Percentiles rank a stretch among this genome's conserved stretches.
phyloP scores from a whole-genome alignment of 2,888 invertebrate genomes.

The Norana najaformis region DNA sequence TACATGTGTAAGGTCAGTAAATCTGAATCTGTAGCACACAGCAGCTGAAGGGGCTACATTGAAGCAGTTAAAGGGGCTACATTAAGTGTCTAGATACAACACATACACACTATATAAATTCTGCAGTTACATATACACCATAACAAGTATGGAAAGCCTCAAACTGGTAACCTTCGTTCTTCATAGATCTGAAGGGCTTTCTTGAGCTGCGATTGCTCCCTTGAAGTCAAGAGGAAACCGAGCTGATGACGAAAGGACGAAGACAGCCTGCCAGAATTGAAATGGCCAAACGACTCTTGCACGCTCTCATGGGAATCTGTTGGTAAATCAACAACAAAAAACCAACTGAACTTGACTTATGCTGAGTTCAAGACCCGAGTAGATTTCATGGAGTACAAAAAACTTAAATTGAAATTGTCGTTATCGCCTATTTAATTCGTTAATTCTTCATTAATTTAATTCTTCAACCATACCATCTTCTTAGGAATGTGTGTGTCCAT shows the following conservation, averaged over 20 bases:
- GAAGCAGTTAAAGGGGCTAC: too few species aligned
- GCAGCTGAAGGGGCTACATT: too few species aligned
- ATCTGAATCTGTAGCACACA: too few species aligned
- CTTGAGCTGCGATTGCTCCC: slow-evolving; percentile 55
- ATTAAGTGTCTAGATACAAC: too few species aligned
- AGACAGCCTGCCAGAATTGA: background rate
- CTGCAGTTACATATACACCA: background rate
- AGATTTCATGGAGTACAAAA: background rate
- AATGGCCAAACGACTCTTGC: background rate
- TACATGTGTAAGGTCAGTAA: too few species aligned
- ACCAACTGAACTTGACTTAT: background rate
- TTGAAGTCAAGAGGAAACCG: slow-evolving; percentile 58
- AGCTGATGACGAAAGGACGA: slow-evolving; percentile 47
- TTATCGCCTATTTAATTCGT: background rate
- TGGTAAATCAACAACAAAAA: background rate
- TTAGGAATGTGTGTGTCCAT: too few species aligned
- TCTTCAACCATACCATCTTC: too few species aligned
- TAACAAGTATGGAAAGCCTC: background rate
- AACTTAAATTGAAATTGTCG: background rate
- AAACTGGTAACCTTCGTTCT: slow-evolving; percentile 50
- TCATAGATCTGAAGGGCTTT: slow-evolving; percentile 54
- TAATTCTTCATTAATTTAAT: background rate
- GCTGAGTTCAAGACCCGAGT: background rate
- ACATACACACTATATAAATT: too few species aligned
- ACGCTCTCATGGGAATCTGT: slow-evolving; percentile 10